These are phyloP conservation scores for Hemicentrotus pulcherrimus DNA, from an alignment of 35 echinoderm and acorn worm species.

Conservation along the genomic window DNA sequence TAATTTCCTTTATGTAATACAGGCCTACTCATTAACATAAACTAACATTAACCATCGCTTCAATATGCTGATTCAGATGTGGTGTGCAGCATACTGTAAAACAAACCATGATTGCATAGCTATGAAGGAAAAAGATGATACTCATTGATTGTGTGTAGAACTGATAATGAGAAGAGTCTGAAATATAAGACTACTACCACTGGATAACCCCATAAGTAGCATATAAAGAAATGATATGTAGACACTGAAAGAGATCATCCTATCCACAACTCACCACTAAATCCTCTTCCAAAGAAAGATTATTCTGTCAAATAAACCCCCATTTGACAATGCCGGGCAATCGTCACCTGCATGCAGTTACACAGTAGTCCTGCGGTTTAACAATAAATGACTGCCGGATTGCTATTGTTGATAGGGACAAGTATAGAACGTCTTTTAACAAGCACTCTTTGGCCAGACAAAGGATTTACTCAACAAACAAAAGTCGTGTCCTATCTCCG, in stretches of 20 bases:
- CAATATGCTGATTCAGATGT: too few relatives aligned
- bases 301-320: background rate
- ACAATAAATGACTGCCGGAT: background rate
- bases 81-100: too few relatives aligned
- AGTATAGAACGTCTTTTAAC: background rate
- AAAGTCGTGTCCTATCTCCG: background rate
- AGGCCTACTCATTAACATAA: too few relatives aligned
- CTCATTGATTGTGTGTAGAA: background rate
- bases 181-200: background rate
- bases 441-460: slow-evolving; percentile 8
- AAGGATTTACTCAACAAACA: background rate
- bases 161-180: background rate
- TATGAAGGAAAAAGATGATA: too few relatives aligned
- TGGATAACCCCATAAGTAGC: background rate
- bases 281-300: background rate
- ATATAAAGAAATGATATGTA: background rate
- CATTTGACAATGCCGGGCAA: background rate
- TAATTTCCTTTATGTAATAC: too few relatives aligned
- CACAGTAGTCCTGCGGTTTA: background rate
- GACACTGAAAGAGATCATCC: background rate
- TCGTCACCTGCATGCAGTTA: background rate
- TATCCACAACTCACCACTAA: background rate
- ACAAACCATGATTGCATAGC: too few relatives aligned
- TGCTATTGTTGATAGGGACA: background rate
- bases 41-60: too few relatives aligned